Percentiles rank a stretch among this genome's conserved stretches.
Evolutionary conservation across 2,797 vertebrate genomes (phyloP).

Genomic region (Microctenopoma stevenorrisi): DNA sequence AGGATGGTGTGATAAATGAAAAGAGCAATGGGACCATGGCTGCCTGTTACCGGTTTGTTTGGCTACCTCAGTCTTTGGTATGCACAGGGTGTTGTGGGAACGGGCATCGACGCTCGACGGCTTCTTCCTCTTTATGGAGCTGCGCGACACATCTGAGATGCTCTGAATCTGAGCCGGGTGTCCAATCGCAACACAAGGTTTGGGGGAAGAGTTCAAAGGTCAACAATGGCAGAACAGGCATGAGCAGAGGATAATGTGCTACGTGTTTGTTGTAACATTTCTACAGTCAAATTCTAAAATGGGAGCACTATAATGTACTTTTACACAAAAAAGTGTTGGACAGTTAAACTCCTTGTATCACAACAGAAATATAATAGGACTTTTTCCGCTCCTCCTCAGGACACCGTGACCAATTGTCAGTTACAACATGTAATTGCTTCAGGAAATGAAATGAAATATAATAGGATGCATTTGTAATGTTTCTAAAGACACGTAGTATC

Average conservation of each 20-base stretch:
- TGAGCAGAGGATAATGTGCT: neutral
- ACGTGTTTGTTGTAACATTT: neutral
- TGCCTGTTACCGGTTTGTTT: slow-evolving; percentile 7
- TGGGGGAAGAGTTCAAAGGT: slow-evolving; percentile 51
- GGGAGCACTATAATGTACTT: neutral
- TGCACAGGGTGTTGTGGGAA: slow-evolving; percentile 59
- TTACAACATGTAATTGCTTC: too few species aligned
- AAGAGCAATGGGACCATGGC: neutral
- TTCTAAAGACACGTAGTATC: too few species aligned
- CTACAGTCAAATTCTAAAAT: neutral
- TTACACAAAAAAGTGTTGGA: neutral
- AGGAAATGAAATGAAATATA: too few species aligned
- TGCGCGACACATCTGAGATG: slow-evolving; percentile 87
- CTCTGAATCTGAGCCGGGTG: slow-evolving; percentile 86
- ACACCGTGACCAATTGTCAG: too few species aligned
- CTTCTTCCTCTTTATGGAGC: slow-evolving; percentile 87
- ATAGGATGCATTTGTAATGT: too few species aligned
- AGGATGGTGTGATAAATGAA: slow-evolving; percentile 28
- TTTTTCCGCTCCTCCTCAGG: too few species aligned
- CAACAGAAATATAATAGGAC: too few species aligned
- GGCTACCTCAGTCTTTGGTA: slow-evolving; percentile 83
- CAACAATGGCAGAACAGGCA: slow-evolving; percentile 32
- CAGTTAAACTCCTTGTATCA: too few species aligned
- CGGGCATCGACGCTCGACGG: slow-evolving; percentile 49
- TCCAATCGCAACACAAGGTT: slow-evolving; percentile 24